Evolutionary conservation across 1,140 invertebrate species (phyloP).

Genomic region (Papilio xuthus): DNA sequence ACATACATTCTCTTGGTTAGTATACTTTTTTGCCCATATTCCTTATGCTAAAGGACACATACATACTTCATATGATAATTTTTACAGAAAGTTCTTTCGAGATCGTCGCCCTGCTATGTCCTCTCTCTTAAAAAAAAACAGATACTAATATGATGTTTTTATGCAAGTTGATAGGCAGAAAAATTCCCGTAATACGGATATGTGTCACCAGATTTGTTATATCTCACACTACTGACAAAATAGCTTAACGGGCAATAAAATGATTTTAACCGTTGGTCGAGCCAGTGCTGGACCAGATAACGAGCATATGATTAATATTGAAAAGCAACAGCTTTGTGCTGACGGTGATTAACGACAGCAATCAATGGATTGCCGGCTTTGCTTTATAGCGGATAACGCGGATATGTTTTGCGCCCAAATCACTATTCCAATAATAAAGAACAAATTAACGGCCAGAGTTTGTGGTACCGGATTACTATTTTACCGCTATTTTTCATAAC

Average conservation of each 20-base stretch:
- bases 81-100: too few species aligned
- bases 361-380: slow-evolving; percentile 42
- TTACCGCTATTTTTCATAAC: not conserved
- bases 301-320: slow-evolving; percentile 58
- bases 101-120: too few species aligned
- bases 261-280: slow-evolving; percentile 30
- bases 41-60: too few species aligned
- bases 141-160: not conserved
- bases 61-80: too few species aligned
- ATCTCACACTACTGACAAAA: slow-evolving; percentile 14
- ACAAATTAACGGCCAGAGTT: not conserved
- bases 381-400: slow-evolving; percentile 29
- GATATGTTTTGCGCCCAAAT: slow-evolving; percentile 18
- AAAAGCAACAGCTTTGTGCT: slow-evolving; percentile 45
- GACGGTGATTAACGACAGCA: slow-evolving; percentile 55
- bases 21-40: too few species aligned
- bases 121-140: too few species aligned
- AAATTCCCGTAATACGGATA: not conserved
- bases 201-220: slow-evolving; percentile 8
- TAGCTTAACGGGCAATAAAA: slow-evolving; percentile 29
- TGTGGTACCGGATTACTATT: not conserved
- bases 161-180: not conserved
- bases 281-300: slow-evolving; percentile 42
- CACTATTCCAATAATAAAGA: slow-evolving; percentile 1
- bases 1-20: too few species aligned